Evolutionary conservation across 92 coral and sea anemone genomes (phyloP).

Genomic region (Anthopleura xanthogrammica): DNA sequence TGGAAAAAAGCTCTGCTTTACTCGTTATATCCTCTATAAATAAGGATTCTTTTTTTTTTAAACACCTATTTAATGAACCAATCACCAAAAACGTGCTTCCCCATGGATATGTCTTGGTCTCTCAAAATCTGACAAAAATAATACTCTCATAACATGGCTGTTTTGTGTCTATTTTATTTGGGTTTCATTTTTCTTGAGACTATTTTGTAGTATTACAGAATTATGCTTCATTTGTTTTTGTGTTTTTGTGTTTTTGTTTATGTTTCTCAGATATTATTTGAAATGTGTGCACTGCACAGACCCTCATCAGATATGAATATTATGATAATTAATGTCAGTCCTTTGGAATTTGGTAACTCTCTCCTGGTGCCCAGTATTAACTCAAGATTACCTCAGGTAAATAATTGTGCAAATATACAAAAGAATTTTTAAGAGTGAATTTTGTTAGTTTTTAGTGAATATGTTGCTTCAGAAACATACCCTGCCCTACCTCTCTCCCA

Average conservation of each 20-base stretch:
- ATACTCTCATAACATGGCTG: not conserved
- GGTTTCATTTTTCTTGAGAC: slow-evolving; percentile 26
- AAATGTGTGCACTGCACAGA: slow-evolving; percentile 64
- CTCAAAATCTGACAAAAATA: not conserved
- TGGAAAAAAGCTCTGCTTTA: no score
- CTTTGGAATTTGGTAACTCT: slow-evolving; percentile 88
- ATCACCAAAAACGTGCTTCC: no score
- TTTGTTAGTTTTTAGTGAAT: not conserved
- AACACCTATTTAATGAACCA: no score
- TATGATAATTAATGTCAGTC: slow-evolving; percentile 86
- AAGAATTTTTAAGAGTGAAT: no score
- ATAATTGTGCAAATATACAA: not conserved
- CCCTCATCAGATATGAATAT: slow-evolving; percentile 34
- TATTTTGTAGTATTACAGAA: no score
- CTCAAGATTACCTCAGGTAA: slow-evolving; percentile 89
- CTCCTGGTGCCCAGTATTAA: slow-evolving; percentile 75
- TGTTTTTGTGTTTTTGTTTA: not conserved
- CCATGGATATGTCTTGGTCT: not conserved
- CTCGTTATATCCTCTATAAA: no score
- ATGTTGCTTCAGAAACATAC: not conserved
- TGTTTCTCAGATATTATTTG: slow-evolving; percentile 66
- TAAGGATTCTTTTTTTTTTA: no score
- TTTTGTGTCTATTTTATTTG: no score
- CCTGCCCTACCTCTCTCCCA: no score
- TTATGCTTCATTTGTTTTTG: not conserved